Evolutionary conservation across 1,140 invertebrate species (phyloP), one percentile per base, ranked within the genome.

Genomic region (Heliconius hewitsoni): DNA sequence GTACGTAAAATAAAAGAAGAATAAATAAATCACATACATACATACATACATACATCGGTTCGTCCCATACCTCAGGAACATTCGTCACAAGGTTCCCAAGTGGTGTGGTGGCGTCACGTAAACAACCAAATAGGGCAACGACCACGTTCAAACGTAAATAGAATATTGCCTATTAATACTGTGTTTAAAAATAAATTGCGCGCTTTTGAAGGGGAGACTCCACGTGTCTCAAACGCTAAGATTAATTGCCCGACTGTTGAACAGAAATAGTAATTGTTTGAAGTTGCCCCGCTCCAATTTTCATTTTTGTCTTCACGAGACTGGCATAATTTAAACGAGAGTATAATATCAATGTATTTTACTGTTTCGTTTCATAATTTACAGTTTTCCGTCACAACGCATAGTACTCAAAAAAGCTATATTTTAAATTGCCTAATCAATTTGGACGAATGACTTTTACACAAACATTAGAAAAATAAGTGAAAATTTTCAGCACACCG

Each of bases 71-170:
- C 52, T 18, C 19, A 30, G 74, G 19, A 52, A 75, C 74, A 11
- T n/a, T 75, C 27, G 37, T 42, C 60, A 74, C 18, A 23, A 76
- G 30, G 19, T 50, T 46, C 60, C 60, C 0, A 66, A 18, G 52
- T 52, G 82, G 81, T 72, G 78, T 18, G 73, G 73, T 18, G 74
- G 73, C 82, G 87, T 87, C 89, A 93, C 85, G 91, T 93, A 91
- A 90, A 93, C 91, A 94, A 87, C 90, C 91, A 91, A 90, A 90
- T 91, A 93, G 91, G 89, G 90, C 91, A 93, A 90, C 87, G 91
- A 93, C 90, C 90, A 92, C 81, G 77, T 82, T 78, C 72, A 81
- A 88, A 89, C 88, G 78, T 83, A 91, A 91, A 93, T 91, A 93
- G 89, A 88, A 87, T 87, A 89, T 82, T 84, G 78, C 88, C 89